Conservation (phyloP, 2,888 invertebrate genomes). For the Volucella bombylans region DNA sequence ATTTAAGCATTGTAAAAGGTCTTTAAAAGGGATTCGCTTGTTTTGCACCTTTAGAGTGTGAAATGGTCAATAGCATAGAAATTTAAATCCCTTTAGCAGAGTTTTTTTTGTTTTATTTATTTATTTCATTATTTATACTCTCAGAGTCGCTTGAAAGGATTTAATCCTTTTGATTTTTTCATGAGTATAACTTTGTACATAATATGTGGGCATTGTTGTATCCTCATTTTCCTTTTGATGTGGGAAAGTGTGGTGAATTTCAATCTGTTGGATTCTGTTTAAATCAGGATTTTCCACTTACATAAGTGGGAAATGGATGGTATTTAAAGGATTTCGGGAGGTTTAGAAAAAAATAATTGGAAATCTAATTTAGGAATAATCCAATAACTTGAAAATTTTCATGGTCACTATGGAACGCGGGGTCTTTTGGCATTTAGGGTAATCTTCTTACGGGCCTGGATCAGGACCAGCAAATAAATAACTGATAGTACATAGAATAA, state of each 20-base stretch:
- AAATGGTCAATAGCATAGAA: constrained; percentile 64
- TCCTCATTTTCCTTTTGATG: constrained; percentile 19
- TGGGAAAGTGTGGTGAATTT: neutral
- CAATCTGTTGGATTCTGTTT: neutral
- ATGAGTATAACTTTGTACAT: constrained; percentile 45
- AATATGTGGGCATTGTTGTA: constrained; percentile 27
- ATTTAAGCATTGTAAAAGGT: constrained; percentile 55
- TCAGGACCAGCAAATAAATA: too few relatives aligned
- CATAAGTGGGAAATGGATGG: too few relatives aligned
- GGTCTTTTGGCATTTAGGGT: too few relatives aligned
- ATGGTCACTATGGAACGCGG: too few relatives aligned
- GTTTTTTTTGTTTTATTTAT: neutral
- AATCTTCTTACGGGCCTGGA: too few relatives aligned
- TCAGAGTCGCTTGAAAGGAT: constrained; percentile 52
- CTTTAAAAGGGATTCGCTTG: constrained; percentile 43
- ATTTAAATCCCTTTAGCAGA: constrained; percentile 47
- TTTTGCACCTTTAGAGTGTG: constrained; percentile 64
- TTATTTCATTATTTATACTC: too few relatives aligned
- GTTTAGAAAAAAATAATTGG: too few relatives aligned
- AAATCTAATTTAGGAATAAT: too few relatives aligned
- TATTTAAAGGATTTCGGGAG: too few relatives aligned
- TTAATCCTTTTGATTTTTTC: constrained; percentile 32
- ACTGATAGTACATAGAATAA: too few relatives aligned
- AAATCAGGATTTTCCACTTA: constrained; percentile 15
- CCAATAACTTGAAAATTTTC: too few relatives aligned